Percentiles rank a stretch among this genome's conserved stretches.
These are phyloP conservation scores for Umimayanthus kanabou DNA, from an alignment of 92 coral and sea anemone genomes.

Conservation along the genomic window DNA sequence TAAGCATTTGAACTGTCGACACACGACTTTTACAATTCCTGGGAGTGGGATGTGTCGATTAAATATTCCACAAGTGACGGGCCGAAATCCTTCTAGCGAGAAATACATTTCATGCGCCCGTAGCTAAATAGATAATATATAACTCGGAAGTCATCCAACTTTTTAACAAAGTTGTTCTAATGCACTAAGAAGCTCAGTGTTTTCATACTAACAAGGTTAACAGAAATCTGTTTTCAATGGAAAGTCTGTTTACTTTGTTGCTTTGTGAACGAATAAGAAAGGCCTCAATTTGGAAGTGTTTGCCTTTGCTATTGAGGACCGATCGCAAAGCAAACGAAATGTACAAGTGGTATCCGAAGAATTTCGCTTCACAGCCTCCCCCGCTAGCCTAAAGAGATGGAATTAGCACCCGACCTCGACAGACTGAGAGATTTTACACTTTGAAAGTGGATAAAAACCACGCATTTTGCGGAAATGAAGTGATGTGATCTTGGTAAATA, in stretches of 20 bases:
- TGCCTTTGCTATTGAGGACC: slow-evolving; percentile 27
- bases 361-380: slow-evolving; percentile 22
- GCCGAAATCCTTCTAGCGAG: slow-evolving; percentile 2
- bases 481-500: background rate
- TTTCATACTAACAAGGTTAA: slow-evolving; percentile 31
- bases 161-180: background rate
- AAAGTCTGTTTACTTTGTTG: slow-evolving; percentile 41
- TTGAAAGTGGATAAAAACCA: background rate
- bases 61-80: background rate
- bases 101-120: slow-evolving; percentile 8
- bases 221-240: slow-evolving; percentile 38
- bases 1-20: slow-evolving; percentile 11
- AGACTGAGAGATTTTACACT: slow-evolving; percentile 29
- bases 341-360: slow-evolving; percentile 31
- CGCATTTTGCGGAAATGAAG: background rate
- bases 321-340: slow-evolving; percentile 35
- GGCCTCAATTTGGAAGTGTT: slow-evolving; percentile 9
- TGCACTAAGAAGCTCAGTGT: background rate
- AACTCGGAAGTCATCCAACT: slow-evolving; percentile 20
- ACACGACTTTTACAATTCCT: background rate
- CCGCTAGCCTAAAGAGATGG: slow-evolving; percentile 18
- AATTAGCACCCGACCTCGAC: slow-evolving; percentile 16
- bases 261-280: slow-evolving; percentile 33
- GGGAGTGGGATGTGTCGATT: background rate
- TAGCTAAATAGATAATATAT: background rate